A percentile compares a stretch with the other conserved stretches of the same genome.
phyloP scores from a whole-genome alignment of 1,140 invertebrate species.

The Orchesella cincta region DNA sequence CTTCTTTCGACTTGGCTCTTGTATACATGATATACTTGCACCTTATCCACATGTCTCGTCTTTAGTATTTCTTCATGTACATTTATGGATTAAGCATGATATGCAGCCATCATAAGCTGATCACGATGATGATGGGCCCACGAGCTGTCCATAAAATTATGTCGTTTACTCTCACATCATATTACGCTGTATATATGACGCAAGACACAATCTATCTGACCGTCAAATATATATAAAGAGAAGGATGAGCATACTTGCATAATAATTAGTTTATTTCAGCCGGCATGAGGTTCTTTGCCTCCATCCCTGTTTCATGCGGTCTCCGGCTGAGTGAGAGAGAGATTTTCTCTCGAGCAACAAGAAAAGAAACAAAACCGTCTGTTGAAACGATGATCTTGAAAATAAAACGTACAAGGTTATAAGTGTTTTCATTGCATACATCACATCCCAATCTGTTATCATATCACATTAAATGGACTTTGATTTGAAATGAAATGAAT shows the following conservation, averaged over 20 bases:
- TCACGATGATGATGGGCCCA: neutral
- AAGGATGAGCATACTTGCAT: neutral
- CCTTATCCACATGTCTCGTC: neutral
- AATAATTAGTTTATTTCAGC: constrained; percentile 11
- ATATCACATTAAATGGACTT: constrained; percentile 21
- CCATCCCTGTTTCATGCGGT: neutral
- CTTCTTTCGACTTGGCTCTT: neutral
- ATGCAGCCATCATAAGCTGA: neutral
- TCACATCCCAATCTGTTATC: neutral
- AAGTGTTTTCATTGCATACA: neutral
- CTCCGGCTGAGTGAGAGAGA: constrained; percentile 1
- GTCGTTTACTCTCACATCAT: neutral
- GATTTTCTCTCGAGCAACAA: neutral
- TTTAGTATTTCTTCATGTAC: neutral
- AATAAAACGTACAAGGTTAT: constrained; percentile 21
- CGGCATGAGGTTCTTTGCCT: constrained; percentile 11
- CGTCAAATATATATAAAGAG: neutral
- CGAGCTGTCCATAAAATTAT: neutral
- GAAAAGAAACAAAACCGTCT: neutral
- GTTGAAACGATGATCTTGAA: constrained; percentile 23
- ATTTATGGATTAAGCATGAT: neutral
- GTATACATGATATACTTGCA: neutral
- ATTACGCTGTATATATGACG: neutral
- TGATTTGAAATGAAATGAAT: constrained; percentile 19
- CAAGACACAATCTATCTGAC: neutral